Percentiles rank a stretch among this genome's conserved stretches.
These are phyloP conservation scores for Dinocampus coccinellae DNA, from an alignment of 2,888 invertebrate genomes.

Conservation along the genomic window DNA sequence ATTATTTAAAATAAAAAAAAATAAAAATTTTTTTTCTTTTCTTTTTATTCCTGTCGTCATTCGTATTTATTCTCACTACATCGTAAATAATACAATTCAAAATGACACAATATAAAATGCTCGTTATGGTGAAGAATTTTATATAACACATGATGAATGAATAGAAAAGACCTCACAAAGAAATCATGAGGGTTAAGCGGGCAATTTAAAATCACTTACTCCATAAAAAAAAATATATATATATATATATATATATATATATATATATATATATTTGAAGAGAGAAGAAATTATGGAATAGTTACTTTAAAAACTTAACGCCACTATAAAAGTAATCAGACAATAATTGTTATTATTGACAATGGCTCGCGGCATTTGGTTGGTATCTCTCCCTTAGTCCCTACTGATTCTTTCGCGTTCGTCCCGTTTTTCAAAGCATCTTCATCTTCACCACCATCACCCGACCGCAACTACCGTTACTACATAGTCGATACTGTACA, in stretches of 20 bases:
- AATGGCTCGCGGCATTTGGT: not conserved
- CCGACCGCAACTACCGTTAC: too few relatives aligned
- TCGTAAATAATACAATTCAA: constrained; percentile 11
- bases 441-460: not conserved
- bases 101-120: not conserved
- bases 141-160: constrained; percentile 7
- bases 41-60: not conserved
- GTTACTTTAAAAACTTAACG: not conserved
- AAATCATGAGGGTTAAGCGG: constrained; percentile 21
- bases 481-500: not conserved
- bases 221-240: not conserved
- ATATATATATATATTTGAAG: not conserved
- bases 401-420: too few relatives aligned
- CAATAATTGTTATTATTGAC: not conserved
- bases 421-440: not conserved
- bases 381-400: not conserved
- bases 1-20: too few relatives aligned
- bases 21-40: too few relatives aligned
- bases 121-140: not conserved
- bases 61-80: not conserved
- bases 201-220: constrained; percentile 32
- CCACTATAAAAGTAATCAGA: not conserved
- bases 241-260: not conserved
- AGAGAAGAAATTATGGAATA: not conserved
- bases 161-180: constrained; percentile 11